These are phyloP conservation scores for Drosophila multiciliata DNA, from an alignment of 2,888 invertebrate genomes.

Conservation along the genomic window DNA sequence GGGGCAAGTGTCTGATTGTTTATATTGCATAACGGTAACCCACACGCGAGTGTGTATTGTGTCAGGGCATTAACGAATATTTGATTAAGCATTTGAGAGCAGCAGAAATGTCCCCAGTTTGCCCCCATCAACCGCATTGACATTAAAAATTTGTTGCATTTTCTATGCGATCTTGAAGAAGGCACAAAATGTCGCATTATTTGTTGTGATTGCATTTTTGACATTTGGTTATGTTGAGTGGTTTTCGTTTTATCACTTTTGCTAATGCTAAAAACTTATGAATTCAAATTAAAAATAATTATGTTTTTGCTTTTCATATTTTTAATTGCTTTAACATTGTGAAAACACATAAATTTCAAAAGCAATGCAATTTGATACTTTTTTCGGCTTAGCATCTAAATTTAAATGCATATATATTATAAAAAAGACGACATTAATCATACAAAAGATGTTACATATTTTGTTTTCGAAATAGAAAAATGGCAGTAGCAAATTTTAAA, in stretches of 20 bases:
- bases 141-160: constrained; percentile 66
- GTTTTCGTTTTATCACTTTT: not conserved
- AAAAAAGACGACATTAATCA: not conserved
- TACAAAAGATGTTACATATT: not conserved
- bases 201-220: not conserved
- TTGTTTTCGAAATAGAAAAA: constrained; percentile 37
- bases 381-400: not conserved
- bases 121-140: constrained; percentile 56
- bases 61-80: constrained; percentile 48
- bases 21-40: constrained; percentile 63
- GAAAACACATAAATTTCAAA: not conserved
- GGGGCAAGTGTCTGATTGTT: constrained; percentile 46
- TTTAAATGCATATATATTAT: not conserved
- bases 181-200: not conserved
- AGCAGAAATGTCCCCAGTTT: constrained; percentile 7
- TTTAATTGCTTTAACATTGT: not conserved
- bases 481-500: constrained; percentile 43
- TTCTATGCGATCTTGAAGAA: constrained; percentile 42
- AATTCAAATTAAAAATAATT: not conserved
- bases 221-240: not conserved
- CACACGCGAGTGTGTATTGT: constrained; percentile 10
- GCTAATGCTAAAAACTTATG: not conserved
- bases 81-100: constrained; percentile 65
- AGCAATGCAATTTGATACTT: too few species aligned
- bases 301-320: not conserved